A percentile compares a stretch with the other conserved stretches of the same genome.
phyloP scores from a whole-genome alignment of 2,113 vertebrate genomes.

The Pelvicachromis taeniatus region DNA sequence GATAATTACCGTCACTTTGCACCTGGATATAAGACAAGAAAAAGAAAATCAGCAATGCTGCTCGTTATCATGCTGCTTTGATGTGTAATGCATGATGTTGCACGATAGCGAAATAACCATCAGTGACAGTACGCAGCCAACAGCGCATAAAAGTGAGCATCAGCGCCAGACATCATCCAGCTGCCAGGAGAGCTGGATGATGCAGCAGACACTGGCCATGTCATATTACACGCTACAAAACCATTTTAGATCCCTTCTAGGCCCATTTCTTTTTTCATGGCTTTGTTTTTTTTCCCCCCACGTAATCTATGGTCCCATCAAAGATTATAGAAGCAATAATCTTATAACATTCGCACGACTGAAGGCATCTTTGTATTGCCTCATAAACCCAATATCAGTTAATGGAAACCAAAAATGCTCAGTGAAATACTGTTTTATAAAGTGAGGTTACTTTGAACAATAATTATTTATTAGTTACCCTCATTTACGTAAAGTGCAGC shows the following conservation, averaged over 20 bases:
- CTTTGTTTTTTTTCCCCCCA: rapidly evolving
- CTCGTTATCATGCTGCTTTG: slow-evolving; percentile 5
- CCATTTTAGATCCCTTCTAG: neutral
- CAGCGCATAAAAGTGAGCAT: neutral
- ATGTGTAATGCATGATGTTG: neutral
- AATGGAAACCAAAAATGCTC: neutral
- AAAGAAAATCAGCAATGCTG: neutral
- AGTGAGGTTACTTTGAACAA: neutral
- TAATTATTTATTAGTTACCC: neutral
- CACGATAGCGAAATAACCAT: neutral
- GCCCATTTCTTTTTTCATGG: neutral
- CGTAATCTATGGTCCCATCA: neutral
- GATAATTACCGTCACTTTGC: neutral
- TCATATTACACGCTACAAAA: neutral
- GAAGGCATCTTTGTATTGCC: neutral
- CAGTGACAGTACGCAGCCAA: neutral
- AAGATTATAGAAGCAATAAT: neutral
- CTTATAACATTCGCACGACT: neutral
- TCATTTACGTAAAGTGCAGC: neutral
- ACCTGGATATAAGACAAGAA: neutral
- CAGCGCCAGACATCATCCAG: neutral
- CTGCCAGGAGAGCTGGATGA: neutral
- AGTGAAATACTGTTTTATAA: neutral
- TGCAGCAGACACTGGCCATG: neutral
- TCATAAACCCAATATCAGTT: neutral